Evolutionary conservation across 2,888 invertebrate species (phyloP).

Genomic region (Drosophila vallismaia): DNA sequence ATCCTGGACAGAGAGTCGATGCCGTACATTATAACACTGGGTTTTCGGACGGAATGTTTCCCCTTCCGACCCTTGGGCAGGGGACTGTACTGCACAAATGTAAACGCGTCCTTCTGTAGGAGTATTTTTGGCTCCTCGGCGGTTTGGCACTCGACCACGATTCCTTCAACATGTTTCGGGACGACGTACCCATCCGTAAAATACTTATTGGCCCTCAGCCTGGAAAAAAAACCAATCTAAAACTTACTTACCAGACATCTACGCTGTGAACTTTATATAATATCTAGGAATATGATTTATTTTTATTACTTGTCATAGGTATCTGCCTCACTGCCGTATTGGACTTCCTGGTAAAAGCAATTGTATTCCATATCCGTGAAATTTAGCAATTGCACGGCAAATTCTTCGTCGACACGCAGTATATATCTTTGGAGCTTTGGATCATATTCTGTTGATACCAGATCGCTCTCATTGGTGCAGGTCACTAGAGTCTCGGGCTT

Average conservation of each 20-base stretch:
- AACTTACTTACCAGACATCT: background rate
- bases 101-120: constrained; percentile 40
- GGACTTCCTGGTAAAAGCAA: constrained; percentile 74
- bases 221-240: background rate
- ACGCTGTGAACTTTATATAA: no score
- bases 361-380: constrained; percentile 42
- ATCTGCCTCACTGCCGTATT: constrained; percentile 28
- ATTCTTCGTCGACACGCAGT: constrained; percentile 37
- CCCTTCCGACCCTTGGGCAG: constrained; percentile 6
- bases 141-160: constrained; percentile 35
- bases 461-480: constrained; percentile 81
- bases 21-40: constrained; percentile 90
- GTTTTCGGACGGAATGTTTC: constrained; percentile 46
- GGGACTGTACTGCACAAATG: constrained; percentile 21
- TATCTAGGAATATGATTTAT: no score
- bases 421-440: constrained; percentile 26
- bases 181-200: constrained; percentile 37
- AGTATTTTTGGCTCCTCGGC: constrained; percentile 15
- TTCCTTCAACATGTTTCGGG: constrained; percentile 39
- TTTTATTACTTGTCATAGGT: constrained; percentile 23
- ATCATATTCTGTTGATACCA: constrained; percentile 33
- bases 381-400: constrained; percentile 45
- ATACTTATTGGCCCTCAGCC: constrained; percentile 21
- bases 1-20: constrained; percentile 92
- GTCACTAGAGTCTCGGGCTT: constrained; percentile 84